Evolutionary conservation across 2,797 vertebrate species (phyloP), one percentile per base, ranked within the genome.

Genomic region (Cygnus olor): DNA sequence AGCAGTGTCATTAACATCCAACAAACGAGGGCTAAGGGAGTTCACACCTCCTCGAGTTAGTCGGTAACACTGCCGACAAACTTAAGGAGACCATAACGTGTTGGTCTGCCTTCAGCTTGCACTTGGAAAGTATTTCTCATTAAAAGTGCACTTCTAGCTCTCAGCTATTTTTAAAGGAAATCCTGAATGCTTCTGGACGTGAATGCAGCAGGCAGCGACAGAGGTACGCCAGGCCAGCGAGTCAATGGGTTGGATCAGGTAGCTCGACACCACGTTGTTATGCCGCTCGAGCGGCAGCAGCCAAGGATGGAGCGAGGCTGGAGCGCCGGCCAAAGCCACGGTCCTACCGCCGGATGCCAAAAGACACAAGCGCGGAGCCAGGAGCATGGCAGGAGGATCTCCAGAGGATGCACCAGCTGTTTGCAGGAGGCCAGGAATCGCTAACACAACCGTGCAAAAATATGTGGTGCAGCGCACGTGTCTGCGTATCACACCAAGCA

Each of bases 101-200:
- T 53, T 5, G 64, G 30, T 73, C 87, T 71, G 88, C 60, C 80
- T 70, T 69, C 82, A 66, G 56, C 34, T 2, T 34, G 71, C 9
- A 2, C 89, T 86, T 12, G 93, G 95, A 88, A 96, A 95, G 88
- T 10, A 49, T 70, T 89, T 81, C 90, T 91, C 68, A 22, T 28
- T 66, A 89, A 72, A 70, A 89, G 57, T 1, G 6, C 57, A 3
- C 2, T 80, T 34, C 40, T 11, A 57, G 25, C 19, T 38, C 42
- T 68, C 32, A 10, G 88, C 90, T 95, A 64, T 94, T 95, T 96
- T 90, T 91, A 87, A 93, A 94, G 90, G 88, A 87, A 94, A 93
- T 93, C 94, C 95, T 90, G 91, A 92, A 89, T 32, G 83, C 54
- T 63, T 86, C 91, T 49, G 80, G 77, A 71, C 1, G 1, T 10